A percentile compares a stretch with the other conserved stretches of the same genome.
Evolutionary conservation across 2,797 vertebrate genomes (phyloP).

Genomic region (Hirundo rustica): DNA sequence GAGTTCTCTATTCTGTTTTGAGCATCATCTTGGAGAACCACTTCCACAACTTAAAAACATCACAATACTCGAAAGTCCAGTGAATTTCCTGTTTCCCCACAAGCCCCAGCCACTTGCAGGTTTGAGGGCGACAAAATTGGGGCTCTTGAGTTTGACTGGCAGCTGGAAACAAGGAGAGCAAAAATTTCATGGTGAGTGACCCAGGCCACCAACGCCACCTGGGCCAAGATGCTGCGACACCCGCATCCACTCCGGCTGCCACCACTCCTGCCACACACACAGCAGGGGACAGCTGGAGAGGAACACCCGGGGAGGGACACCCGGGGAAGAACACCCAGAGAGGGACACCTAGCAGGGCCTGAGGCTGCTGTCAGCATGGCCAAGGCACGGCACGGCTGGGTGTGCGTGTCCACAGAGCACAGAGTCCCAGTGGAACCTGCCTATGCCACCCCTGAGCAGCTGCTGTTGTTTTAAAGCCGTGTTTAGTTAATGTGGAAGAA

Average conservation of each 20-base stretch:
- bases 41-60: neutral
- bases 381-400: neutral
- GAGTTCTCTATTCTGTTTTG: neutral
- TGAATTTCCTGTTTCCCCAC: neutral
- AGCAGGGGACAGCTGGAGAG: neutral
- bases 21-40: neutral
- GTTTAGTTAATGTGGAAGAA: neutral
- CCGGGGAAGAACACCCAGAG: no score
- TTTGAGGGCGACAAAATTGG: neutral
- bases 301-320: neutral
- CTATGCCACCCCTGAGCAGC: accelerated
- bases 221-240: accelerated
- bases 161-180: neutral
- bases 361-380: neutral
- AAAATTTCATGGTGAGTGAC: neutral
- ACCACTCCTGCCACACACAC: neutral
- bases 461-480: neutral
- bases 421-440: neutral
- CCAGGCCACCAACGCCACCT: accelerated
- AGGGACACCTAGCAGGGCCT: neutral
- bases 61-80: neutral
- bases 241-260: accelerated
- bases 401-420: neutral
- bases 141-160: neutral
- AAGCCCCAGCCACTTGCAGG: no score